These are phyloP conservation scores for Epinotia nisella DNA, from an alignment of 2,888 invertebrate genomes.

Conservation along the genomic window DNA sequence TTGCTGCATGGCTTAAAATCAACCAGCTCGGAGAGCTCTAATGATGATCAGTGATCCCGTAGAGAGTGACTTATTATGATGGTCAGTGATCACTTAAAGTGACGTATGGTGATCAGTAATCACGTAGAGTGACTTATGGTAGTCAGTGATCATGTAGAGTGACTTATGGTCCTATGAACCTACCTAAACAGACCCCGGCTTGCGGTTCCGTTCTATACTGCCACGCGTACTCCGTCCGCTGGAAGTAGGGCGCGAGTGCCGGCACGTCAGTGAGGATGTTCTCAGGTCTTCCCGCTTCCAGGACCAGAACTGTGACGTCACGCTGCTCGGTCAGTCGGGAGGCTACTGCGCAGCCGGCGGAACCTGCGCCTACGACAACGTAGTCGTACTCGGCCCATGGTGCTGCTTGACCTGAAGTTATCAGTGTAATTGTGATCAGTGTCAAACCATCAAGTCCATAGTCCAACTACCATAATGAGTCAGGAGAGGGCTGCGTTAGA, in stretches of 20 bases:
- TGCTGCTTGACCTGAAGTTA: slow-evolving; percentile 18
- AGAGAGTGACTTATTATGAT: too few relatives aligned
- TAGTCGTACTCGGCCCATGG: slow-evolving; percentile 47
- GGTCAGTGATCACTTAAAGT: too few relatives aligned
- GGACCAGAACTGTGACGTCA: slow-evolving; percentile 74
- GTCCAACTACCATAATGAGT: background rate
- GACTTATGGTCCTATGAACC: background rate
- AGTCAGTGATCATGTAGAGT: too few relatives aligned
- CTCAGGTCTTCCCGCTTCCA: slow-evolving; percentile 79
- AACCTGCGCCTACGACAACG: slow-evolving; percentile 47
- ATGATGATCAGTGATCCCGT: too few relatives aligned
- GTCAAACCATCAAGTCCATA: too few relatives aligned
- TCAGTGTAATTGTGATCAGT: background rate
- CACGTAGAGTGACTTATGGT: too few relatives aligned
- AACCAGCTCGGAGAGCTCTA: too few relatives aligned
- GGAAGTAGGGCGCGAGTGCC: slow-evolving; percentile 74
- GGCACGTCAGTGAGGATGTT: slow-evolving; percentile 76
- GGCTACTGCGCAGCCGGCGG: slow-evolving; percentile 60
- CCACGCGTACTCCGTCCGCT: slow-evolving; percentile 86
- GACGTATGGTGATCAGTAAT: too few relatives aligned
- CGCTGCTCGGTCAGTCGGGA: slow-evolving; percentile 70
- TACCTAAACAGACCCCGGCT: slow-evolving; percentile 78
- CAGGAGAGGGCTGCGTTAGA: too few relatives aligned
- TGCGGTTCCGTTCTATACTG: slow-evolving; percentile 86
- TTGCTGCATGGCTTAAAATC: too few relatives aligned